Evolutionary conservation across 2,113 vertebrate species (phyloP).

Genomic region (human): GRCh38 chr22:50430001-50430500

Average conservation of each 20-base stretch:
- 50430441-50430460: not conserved
- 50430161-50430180: accelerated
- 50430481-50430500: not conserved
- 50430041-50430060: not conserved
- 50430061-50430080: not conserved
- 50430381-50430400: not conserved
- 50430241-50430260: too few relatives aligned
- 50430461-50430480: not conserved
- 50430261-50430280: too few relatives aligned
- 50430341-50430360: not conserved
- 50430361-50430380: not conserved
- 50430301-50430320: accelerated
- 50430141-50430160: not conserved
- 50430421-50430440: not conserved
- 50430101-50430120: not conserved
- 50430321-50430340: not conserved
- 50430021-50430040: not conserved
- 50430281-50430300: accelerated
- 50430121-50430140: not conserved
- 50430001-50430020: accelerated
- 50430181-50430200: not conserved
- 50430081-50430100: not conserved
- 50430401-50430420: not conserved
- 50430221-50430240: not conserved
- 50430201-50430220: not conserved